Conservation (phyloP, 1,140 invertebrate genomes). For the Bemisia tabaci region DNA sequence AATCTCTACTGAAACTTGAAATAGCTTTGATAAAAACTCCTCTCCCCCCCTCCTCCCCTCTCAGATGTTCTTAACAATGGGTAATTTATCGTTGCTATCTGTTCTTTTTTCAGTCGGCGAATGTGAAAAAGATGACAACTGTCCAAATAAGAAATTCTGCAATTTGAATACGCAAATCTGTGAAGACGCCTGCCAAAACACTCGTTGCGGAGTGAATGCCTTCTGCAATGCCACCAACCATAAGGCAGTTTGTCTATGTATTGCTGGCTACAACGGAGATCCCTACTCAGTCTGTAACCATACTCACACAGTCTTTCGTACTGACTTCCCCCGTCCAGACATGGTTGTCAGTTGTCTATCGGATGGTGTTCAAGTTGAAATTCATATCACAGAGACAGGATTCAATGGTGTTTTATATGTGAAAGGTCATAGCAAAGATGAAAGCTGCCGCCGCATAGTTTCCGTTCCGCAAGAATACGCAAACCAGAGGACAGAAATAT, state of each 20-base stretch:
- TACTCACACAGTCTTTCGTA: slow-evolving; percentile 29
- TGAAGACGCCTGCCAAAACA: slow-evolving; percentile 54
- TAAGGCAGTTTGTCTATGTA: slow-evolving; percentile 59
- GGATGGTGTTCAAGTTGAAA: slow-evolving; percentile 78
- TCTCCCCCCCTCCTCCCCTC: too few species aligned
- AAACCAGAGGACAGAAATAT: slow-evolving; percentile 55
- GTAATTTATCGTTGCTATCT: too few species aligned
- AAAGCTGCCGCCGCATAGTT: slow-evolving; percentile 68
- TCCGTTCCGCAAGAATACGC: slow-evolving; percentile 49
- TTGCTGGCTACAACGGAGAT: slow-evolving; percentile 52
- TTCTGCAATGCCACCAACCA: slow-evolving; percentile 67
- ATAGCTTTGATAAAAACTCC: too few species aligned
- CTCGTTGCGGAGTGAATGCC: slow-evolving; percentile 59
- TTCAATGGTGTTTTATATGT: slow-evolving; percentile 89
- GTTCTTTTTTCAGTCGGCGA: background rate
- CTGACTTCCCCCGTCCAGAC: slow-evolving; percentile 70
- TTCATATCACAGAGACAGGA: slow-evolving; percentile 58
- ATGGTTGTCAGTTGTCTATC: slow-evolving; percentile 79
- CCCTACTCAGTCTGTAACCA: slow-evolving; percentile 51
- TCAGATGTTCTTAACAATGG: too few species aligned
- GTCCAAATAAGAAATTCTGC: slow-evolving; percentile 60
- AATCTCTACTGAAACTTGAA: too few species aligned
- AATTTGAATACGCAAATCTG: slow-evolving; percentile 50
- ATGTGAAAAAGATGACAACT: slow-evolving; percentile 59
- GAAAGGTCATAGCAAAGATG: slow-evolving; percentile 86